phyloP scores from a whole-genome alignment of 2,113 vertebrate genomes.

The Zosterops hypoxanthus region DNA sequence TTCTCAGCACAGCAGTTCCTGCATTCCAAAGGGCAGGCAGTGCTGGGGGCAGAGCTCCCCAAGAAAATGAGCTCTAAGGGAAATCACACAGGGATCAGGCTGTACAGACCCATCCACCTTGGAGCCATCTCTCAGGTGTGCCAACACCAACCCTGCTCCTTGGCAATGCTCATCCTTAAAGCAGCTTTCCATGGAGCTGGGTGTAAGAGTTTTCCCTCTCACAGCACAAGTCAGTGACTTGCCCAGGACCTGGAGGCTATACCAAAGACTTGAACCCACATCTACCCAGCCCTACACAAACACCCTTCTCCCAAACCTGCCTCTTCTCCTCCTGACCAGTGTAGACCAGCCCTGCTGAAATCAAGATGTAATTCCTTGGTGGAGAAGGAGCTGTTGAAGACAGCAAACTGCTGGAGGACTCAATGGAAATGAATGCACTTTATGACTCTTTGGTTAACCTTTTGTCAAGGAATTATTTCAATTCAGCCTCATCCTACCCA shows the following conservation, averaged over 20 bases:
- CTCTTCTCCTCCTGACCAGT: neutral
- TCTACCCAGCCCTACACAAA: neutral
- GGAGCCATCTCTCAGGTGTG: neutral
- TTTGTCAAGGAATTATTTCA: neutral
- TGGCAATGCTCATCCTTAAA: neutral
- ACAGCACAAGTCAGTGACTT: neutral
- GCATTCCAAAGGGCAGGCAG: neutral
- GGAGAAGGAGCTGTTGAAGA: neutral
- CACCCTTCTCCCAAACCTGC: neutral
- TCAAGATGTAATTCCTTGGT: neutral
- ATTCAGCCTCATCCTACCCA: neutral
- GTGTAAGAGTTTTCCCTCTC: neutral
- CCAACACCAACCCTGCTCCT: neutral
- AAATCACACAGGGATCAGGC: neutral
- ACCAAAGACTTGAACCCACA: neutral
- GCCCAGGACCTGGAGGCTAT: neutral
- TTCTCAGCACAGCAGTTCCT: neutral
- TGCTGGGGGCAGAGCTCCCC: neutral
- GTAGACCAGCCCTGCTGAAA: neutral
- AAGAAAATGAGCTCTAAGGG: neutral
- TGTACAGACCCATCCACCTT: neutral
- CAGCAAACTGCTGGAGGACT: neutral
- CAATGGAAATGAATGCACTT: neutral
- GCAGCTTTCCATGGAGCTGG: neutral
- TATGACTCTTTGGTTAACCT: neutral